phyloP scores from a whole-genome alignment of 2,888 invertebrate species.

The Epirrhoe alternata region DNA sequence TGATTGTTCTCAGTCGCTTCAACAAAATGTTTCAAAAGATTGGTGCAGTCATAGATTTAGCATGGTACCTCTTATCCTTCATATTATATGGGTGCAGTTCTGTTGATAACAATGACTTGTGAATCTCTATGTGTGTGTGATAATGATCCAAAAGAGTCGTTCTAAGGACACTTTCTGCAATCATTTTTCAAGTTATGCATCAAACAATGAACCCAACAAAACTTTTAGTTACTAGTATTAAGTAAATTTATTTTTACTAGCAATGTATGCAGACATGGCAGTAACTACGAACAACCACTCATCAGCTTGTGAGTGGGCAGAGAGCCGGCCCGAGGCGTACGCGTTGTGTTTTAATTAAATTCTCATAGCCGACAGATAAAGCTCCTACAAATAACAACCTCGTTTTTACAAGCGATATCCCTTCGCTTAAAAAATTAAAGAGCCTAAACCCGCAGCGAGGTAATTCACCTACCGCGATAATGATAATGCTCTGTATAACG shows the following conservation, averaged over 20 bases:
- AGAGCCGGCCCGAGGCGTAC: slow-evolving; percentile 50
- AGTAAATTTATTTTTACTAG: slow-evolving; percentile 28
- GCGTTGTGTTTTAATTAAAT: slow-evolving; percentile 73
- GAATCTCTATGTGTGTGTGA: too few species aligned
- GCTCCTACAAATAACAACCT: slow-evolving; percentile 17
- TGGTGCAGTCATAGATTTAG: too few species aligned
- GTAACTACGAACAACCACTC: slow-evolving; percentile 30
- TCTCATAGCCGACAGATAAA: slow-evolving; percentile 52
- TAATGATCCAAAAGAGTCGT: too few species aligned
- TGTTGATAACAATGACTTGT: too few species aligned
- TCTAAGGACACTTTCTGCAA: too few species aligned
- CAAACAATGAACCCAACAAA: background rate
- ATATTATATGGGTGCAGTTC: background rate
- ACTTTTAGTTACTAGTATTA: slow-evolving; percentile 4
- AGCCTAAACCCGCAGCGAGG: slow-evolving; percentile 50
- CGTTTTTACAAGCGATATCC: slow-evolving; percentile 54
- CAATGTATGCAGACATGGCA: slow-evolving; percentile 29
- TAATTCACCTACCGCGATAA: slow-evolving; percentile 52
- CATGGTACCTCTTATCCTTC: too few species aligned
- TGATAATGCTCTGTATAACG: slow-evolving; percentile 55
- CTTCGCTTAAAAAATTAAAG: slow-evolving; percentile 57
- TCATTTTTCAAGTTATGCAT: too few species aligned
- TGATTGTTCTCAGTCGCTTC: too few species aligned
- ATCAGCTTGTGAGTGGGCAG: slow-evolving; percentile 33
- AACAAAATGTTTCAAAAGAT: too few species aligned